phyloP scores from a whole-genome alignment of 1,140 invertebrate genomes.

The Eumeta japonica region DNA sequence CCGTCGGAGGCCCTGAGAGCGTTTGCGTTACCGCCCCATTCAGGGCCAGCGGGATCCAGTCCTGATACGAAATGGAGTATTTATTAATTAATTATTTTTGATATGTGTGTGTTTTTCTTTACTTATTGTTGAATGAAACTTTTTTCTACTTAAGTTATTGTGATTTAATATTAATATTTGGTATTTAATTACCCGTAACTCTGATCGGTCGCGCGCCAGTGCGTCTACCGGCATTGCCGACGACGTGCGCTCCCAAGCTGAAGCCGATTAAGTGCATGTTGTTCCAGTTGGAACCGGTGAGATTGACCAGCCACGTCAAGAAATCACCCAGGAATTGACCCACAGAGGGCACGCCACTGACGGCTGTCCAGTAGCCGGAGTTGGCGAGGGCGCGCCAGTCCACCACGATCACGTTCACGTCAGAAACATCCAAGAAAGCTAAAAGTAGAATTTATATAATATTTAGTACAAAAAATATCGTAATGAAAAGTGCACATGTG shows the following conservation, averaged over 20 bases:
- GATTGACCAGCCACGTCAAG: constrained; percentile 46
- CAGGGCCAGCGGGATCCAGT: constrained; percentile 66
- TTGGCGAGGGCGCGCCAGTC: constrained; percentile 54
- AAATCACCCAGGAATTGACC: constrained; percentile 57
- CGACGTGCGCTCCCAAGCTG: constrained; percentile 33
- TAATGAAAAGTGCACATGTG: no score
- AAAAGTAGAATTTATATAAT: constrained; percentile 7
- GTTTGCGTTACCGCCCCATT: constrained; percentile 37
- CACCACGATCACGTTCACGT: constrained; percentile 60
- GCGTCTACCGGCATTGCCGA: constrained; percentile 31
- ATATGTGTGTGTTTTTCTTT: not conserved
- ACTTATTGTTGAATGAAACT: not conserved
- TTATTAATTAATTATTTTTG: not conserved
- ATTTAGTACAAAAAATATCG: no score
- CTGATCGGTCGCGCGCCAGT: constrained; percentile 20
- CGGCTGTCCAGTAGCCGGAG: constrained; percentile 49
- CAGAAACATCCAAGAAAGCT: constrained; percentile 42
- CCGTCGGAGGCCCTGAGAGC: constrained; percentile 52
- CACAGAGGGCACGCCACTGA: constrained; percentile 51
- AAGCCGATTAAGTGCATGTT: constrained; percentile 29
- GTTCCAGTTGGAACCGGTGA: constrained; percentile 25
- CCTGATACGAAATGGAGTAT: constrained; percentile 28
- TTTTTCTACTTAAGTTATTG: not conserved
- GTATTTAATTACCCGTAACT: constrained; percentile 23
- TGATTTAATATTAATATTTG: not conserved